phyloP scores from a whole-genome alignment of 2,113 vertebrate genomes.

The Salvelinus namaycush region DNA sequence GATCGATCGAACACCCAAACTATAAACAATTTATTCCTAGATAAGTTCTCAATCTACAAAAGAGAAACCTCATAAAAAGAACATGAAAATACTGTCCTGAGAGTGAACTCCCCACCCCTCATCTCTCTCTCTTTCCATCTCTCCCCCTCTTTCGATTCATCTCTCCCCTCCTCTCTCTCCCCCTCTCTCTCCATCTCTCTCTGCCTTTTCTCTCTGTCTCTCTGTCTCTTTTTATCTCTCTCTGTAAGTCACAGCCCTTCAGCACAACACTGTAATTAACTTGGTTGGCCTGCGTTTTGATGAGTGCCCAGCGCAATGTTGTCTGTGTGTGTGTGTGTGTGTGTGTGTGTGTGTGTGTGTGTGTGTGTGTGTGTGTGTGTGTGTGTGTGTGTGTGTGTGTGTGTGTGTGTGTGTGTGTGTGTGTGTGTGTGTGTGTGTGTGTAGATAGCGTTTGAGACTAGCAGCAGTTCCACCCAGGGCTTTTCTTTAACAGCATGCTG shows the following conservation, averaged over 20 bases:
- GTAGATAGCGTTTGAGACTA: slow-evolving; percentile 40
- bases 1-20: not conserved
- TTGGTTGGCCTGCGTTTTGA: not conserved
- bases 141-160: not conserved
- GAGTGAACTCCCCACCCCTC: not conserved
- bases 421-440: slow-evolving; percentile 20
- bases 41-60: not conserved
- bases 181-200: not conserved
- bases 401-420: slow-evolving; percentile 18
- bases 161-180: not conserved
- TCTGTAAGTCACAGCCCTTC: not conserved
- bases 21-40: not conserved
- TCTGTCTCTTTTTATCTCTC: not conserved
- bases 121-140: not conserved
- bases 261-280: not conserved
- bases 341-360: slow-evolving; percentile 1
- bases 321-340: not conserved
- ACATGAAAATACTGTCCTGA: not conserved
- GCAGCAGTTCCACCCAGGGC: slow-evolving; percentile 44
- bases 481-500: slow-evolving; percentile 51
- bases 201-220: not conserved
- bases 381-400: slow-evolving; percentile 25
- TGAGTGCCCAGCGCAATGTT: not conserved
- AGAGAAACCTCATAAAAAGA: not conserved
- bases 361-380: slow-evolving; percentile 20